phyloP scores from a whole-genome alignment of 1,140 invertebrate species.

The Dendrolimus kikuchii region DNA sequence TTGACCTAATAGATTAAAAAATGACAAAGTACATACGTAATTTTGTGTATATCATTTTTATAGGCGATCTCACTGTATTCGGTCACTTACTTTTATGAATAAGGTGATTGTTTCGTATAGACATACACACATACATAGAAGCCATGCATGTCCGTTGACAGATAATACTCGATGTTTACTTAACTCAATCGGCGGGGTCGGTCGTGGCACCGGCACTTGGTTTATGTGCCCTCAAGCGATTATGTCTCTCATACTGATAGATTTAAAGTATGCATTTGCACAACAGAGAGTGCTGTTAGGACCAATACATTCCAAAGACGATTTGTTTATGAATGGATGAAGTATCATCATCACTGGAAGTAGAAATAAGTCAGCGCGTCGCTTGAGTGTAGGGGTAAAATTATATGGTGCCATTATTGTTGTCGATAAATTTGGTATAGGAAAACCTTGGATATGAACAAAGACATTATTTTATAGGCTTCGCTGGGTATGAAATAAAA shows the following conservation, averaged over 20 bases:
- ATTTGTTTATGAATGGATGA: conserved; percentile 64
- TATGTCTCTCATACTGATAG: conserved; percentile 27
- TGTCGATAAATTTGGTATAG: neutral
- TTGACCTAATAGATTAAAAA: conserved; percentile 4
- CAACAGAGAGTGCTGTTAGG: conserved; percentile 31
- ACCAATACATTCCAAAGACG: conserved; percentile 37
- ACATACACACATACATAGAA: conserved; percentile 39
- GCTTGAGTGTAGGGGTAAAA: conserved; percentile 25
- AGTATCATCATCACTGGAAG: conserved; percentile 58
- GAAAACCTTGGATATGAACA: neutral
- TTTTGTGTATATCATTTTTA: too few relatives aligned
- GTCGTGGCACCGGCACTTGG: conserved; percentile 28
- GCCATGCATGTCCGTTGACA: conserved; percentile 64
- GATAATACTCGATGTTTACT: conserved; percentile 72
- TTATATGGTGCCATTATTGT: conserved; percentile 14
- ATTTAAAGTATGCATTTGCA: conserved; percentile 47
- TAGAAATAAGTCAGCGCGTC: conserved; percentile 40
- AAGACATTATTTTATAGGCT: conserved; percentile 5
- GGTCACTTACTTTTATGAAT: conserved; percentile 60
- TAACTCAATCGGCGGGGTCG: conserved; percentile 65
- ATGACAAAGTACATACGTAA: conserved; percentile 4
- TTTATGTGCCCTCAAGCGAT: conserved; percentile 23
- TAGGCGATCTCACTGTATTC: conserved; percentile 13
- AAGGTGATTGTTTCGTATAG: conserved; percentile 55
- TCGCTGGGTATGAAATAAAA: conserved; percentile 17